Evolutionary conservation across 1,140 invertebrate species (phyloP), one percentile per base, ranked within the genome.

Genomic region (Aphis gossypii): DNA sequence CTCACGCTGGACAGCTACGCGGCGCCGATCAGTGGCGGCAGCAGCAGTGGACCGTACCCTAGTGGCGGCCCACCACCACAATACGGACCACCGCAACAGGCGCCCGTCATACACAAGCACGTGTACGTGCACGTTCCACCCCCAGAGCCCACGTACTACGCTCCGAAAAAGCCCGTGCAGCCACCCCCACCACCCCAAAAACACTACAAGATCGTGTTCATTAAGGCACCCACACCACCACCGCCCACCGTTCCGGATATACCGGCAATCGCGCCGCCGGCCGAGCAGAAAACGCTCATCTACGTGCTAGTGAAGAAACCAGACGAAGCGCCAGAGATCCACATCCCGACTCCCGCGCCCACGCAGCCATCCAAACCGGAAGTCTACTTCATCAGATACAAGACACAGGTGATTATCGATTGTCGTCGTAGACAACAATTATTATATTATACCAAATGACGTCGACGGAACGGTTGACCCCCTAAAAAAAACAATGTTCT

Each of bases 281-380:
- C 97, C 94, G 98, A 98, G 95, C 97, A 98, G 95, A 98, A 98
- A 96, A 98, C 98, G 23, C 96, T 98, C 92, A 97, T 98, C 94
- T 98, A 98, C 95, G 98, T 98, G n/a, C 95, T 98, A 94, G 97
- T 98, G 54, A 98, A 98, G 96, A 98, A 98, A 95, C 97, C 97
- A 6, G 97, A 98, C 94, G 97, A 97, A 94, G 96, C 97, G 94
- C 97, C 97, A 14, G 97, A 97, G 86, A 96, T 98, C 94, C 96
- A 96, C 76, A 97, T 98, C 41, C 97, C 97, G 0, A 97, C 97
- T 8, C 97, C 97, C 35, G 96, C 97, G 51, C 97, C 97, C 3
- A 98, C 97, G 25, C 97, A 98, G 94, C 97, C 97, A 46, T 97
- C 97, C 96, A 98, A 98, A 95, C 97, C 97, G 9, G 97, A 98